Conservation (phyloP, 2,113 vertebrate species). For the Serilophus lunatus region DNA sequence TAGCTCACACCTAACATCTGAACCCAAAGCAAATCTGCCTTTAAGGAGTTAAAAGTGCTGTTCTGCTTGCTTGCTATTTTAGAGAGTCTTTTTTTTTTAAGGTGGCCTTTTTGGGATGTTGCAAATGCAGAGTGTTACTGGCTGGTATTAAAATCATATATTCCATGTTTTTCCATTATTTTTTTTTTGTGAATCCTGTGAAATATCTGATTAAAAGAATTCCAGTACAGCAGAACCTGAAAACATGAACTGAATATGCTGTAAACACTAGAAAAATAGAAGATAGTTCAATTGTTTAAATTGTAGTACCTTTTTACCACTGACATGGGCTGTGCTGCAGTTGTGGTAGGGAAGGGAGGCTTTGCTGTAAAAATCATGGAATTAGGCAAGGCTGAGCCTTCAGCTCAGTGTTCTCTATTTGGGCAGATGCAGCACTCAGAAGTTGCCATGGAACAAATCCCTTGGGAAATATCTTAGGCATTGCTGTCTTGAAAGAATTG, state of each 20-base stretch:
- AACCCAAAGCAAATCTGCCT: background rate
- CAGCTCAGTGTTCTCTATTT: background rate
- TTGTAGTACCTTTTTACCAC: background rate
- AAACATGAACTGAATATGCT: background rate
- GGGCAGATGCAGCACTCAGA: background rate
- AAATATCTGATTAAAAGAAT: background rate
- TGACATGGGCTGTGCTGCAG: background rate
- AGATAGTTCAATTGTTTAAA: background rate
- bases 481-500: background rate
- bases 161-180: fast-evolving
- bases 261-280: background rate
- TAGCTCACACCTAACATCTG: background rate
- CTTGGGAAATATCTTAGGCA: background rate
- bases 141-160: background rate
- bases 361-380: background rate
- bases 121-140: background rate
- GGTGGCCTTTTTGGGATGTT: background rate
- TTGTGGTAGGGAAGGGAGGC: background rate
- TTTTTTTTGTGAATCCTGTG: background rate
- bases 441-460: background rate
- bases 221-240: background rate
- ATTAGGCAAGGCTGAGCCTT: background rate
- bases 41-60: background rate
- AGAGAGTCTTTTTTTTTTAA: background rate
- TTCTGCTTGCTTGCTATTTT: background rate